Base-by-base conservation (phyloP, 2,888 invertebrate species). In the Stegana nigrithorax region DNA sequence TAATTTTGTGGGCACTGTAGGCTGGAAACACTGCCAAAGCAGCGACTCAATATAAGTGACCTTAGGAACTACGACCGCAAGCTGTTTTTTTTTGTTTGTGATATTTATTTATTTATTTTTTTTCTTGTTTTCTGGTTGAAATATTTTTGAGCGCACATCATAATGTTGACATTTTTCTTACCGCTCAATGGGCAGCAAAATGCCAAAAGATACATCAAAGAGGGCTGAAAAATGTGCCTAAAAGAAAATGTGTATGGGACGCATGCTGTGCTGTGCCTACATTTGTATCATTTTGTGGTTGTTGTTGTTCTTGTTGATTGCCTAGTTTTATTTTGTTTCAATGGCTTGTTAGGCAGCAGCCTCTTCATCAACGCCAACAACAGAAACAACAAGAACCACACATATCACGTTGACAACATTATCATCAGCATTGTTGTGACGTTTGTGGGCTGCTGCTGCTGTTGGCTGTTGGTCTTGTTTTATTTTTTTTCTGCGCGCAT, bases 101-200 rank as follows among this genome's bases (percentile, higher is more conserved):
- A 32, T 32, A 32, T 32, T 32, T 32, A 4, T 4, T 32, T 32
- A 32, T 32, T 32, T 32, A 32, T 32, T 39, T 39, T 39, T 36
- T 10, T 36, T 36, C 10, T 36, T 36, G 5, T 36, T n/a, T 26
- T 53, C 19, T 26, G 10, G 23, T 21, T 14, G 14, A 42, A 42
- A 42, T 42, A 42, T 23, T 47, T 47, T 50, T 23, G 27, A 53
- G 51, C 27, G 29, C 14, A 14, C 51, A 53, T 29, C 70, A 71
- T 81, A 80, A 81, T 79, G 72, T 75, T 80, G 73, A 75, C 73
- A 81, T 77, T 80, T 73, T 72, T 73, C 60, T 65, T 66, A 71
- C n/a, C n/a, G 67, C 72, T 81, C 79, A 75, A 70, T 75, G 75
- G 72, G 68, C 81, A 72, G 64, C 69, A 65, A 65, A 70, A 72